Evolutionary conservation across 2,797 vertebrate species (phyloP).

Genomic region (Schizopygopsis pylzovi): DNA sequence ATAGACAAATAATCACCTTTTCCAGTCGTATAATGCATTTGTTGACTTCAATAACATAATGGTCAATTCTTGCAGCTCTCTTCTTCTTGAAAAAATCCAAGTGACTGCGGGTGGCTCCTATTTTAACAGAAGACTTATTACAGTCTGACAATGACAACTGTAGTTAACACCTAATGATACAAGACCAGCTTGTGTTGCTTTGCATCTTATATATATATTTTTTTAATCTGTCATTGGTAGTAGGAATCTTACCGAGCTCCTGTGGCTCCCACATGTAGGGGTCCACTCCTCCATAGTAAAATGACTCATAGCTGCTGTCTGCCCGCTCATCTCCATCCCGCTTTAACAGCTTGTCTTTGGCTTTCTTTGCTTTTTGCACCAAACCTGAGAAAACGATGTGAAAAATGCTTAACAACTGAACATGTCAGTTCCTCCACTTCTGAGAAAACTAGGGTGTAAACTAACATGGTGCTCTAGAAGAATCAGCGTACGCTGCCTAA

Average conservation of each 20-base stretch:
- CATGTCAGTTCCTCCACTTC: not conserved
- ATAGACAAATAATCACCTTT: slow-evolving; percentile 81
- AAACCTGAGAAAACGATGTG: slow-evolving; percentile 75
- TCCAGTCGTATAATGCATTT: slow-evolving; percentile 97
- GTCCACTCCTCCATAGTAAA: slow-evolving; percentile 94
- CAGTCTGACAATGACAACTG: slow-evolving; percentile 2
- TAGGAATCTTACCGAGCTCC: slow-evolving; percentile 86
- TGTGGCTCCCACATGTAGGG: slow-evolving; percentile 99
- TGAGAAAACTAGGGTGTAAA: not conserved
- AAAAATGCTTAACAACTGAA: not conserved
- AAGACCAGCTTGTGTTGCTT: not conserved
- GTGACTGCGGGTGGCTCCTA: slow-evolving; percentile 89
- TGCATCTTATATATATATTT: not conserved
- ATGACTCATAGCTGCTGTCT: slow-evolving; percentile 89
- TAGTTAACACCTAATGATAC: not conserved
- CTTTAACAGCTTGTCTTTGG: slow-evolving; percentile 93
- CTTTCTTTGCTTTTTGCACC: slow-evolving; percentile 95
- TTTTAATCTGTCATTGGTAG: not conserved
- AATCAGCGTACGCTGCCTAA: not conserved
- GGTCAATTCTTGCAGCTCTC: slow-evolving; percentile 94
- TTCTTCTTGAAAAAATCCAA: slow-evolving; percentile 94
- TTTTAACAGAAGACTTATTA: slow-evolving; percentile 29
- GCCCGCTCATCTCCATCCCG: slow-evolving; percentile 87
- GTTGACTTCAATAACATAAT: slow-evolving; percentile 98
- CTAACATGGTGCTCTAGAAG: not conserved